phyloP scores from a whole-genome alignment of 1,140 invertebrate species.

The Ylistrum balloti region DNA sequence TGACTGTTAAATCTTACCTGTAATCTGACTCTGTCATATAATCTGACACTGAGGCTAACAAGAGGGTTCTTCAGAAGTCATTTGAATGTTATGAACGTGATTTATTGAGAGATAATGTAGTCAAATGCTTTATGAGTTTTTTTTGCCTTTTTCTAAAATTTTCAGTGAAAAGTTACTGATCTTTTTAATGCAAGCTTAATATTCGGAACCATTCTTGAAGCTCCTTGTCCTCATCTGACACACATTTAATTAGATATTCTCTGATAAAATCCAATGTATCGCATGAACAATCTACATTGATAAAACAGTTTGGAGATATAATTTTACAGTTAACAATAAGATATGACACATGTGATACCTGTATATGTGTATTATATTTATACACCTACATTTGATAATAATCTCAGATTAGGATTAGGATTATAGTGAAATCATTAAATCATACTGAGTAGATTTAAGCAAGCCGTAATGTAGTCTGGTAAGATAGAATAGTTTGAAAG shows the following conservation, averaged over 20 bases:
- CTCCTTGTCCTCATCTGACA: not conserved
- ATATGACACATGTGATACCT: not conserved
- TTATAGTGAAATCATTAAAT: not conserved
- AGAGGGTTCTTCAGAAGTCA: not conserved
- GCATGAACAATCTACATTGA: not conserved
- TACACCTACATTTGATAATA: conserved; percentile 12
- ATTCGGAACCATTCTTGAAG: too few species aligned
- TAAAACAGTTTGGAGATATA: not conserved
- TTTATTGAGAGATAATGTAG: too few species aligned
- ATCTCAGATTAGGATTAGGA: not conserved
- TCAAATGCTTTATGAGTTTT: too few species aligned
- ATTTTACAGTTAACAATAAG: not conserved
- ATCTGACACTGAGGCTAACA: not conserved
- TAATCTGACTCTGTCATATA: not conserved
- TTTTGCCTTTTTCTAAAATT: not conserved
- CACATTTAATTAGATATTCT: not conserved
- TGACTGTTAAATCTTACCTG: not conserved
- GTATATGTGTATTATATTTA: not conserved
- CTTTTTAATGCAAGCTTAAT: too few species aligned
- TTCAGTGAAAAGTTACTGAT: not conserved
- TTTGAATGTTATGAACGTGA: too few species aligned
- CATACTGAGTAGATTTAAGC: not conserved
- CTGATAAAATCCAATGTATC: not conserved
- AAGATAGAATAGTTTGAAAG: not conserved
- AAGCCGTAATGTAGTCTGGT: not conserved